Base-by-base conservation (phyloP, 1,140 invertebrate genomes). In the Caerostris darwini region DNA sequence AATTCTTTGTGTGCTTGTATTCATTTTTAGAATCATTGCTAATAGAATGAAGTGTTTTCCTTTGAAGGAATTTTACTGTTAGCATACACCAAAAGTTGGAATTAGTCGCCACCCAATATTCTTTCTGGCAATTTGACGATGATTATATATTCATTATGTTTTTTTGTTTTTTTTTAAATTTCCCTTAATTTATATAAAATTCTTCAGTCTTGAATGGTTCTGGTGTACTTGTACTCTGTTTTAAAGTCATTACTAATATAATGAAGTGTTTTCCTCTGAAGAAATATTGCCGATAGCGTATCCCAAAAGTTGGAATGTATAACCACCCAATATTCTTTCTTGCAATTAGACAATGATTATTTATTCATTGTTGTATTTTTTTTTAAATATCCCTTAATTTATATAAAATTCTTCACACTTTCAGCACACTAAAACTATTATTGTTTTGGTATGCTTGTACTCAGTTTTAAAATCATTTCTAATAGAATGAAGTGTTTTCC, bases 11-110 rank as follows among this genome's bases (percentile, higher is more conserved):
- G 53, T 83, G n/a, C 57, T 57, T 57, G 54, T 83, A 8, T 34
- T 83, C 54, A 17, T 53, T 83, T 83, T 83, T 83, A 19, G 56
- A 83, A 57, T 56, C 56, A 83, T 83, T 83, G 57, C 19, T 56
- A 14, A 7, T 34, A 12, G 82, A 57, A 83, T 83, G 82, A 83
- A 83, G n/a, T 57, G 14, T 34, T 83, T 56, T 57, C 14, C 53
- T 7, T 57, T n/a, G 14, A 19, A 83, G 57, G 56, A 83, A 83
- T 83, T 57, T 17, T 83, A 5, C 34, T 5, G 19, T 10, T 7
- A 50, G 6, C 53, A 12, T 14, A 12, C 34, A 34, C 5, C 8
- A 53, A 53, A 77, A 77, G 71, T 50, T 77, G 53, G 12, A 53
- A 77, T 50, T 34, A 7, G 12, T 77, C 10, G 6, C 12, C 71